Evolutionary conservation across 2,888 invertebrate species (phyloP).

Genomic region (Troides oblongomaculatus): DNA sequence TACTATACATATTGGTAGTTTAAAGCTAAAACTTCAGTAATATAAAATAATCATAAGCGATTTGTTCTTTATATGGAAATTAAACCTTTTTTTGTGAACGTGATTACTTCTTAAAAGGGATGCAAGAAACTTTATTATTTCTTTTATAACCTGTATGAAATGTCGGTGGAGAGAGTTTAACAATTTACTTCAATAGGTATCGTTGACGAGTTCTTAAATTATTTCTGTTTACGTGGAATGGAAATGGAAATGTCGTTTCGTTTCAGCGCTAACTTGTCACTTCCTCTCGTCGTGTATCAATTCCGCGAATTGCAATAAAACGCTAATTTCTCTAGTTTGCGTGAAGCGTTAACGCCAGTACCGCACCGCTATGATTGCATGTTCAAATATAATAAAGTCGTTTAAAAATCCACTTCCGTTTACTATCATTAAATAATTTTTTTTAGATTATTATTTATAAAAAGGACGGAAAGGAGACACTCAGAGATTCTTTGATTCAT

Average conservation of each 20-base stretch:
- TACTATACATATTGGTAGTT: no score
- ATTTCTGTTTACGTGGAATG: slow-evolving; percentile 1
- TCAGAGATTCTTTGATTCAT: no score
- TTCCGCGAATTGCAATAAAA: slow-evolving; percentile 21
- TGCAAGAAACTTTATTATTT: not conserved
- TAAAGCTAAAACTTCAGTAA: no score
- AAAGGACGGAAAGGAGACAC: no score
- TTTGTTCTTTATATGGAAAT: not conserved
- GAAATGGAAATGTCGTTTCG: not conserved
- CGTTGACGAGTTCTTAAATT: not conserved
- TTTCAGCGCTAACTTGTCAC: slow-evolving; percentile 20
- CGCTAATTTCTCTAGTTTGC: slow-evolving; percentile 17
- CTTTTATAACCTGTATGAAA: not conserved
- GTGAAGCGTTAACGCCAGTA: slow-evolving; percentile 4
- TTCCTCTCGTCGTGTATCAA: slow-evolving; percentile 20
- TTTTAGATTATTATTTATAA: no score
- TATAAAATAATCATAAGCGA: no score
- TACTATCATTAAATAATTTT: not conserved
- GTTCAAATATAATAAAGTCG: slow-evolving; percentile 14
- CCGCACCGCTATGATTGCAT: slow-evolving; percentile 6
- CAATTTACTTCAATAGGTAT: not conserved
- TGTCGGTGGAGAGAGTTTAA: not conserved
- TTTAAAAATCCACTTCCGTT: slow-evolving; percentile 7
- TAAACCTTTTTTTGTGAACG: not conserved
- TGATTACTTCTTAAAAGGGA: not conserved